phyloP scores from a whole-genome alignment of 2,113 vertebrate genomes.

The Solea senegalensis region DNA sequence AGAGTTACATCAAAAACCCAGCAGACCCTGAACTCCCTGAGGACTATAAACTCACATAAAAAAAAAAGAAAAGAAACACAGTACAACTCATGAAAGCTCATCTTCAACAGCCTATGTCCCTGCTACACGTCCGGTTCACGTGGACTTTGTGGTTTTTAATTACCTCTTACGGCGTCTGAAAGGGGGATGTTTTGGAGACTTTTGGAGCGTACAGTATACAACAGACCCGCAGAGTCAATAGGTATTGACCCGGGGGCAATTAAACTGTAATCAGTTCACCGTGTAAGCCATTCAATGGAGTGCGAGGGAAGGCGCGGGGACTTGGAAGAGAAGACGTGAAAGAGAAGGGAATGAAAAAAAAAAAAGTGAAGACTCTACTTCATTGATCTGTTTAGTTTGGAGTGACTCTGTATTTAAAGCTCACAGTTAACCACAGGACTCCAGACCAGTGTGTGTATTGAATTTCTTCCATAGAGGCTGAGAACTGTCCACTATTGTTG shows the following conservation, averaged over 20 bases:
- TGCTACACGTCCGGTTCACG: conserved; percentile 50
- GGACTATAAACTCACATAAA: conserved; percentile 57
- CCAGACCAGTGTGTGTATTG: conserved; percentile 37
- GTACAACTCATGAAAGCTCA: conserved; percentile 28
- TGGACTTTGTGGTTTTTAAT: conserved; percentile 64
- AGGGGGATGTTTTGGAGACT: conserved; percentile 42
- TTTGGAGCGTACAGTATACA: conserved; percentile 60
- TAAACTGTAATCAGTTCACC: conserved; percentile 76
- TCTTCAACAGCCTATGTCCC: conserved; percentile 49
- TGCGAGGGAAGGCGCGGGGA: conserved; percentile 30
- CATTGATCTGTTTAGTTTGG: conserved; percentile 73
- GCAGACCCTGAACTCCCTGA: conserved; percentile 69
- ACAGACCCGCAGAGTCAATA: conserved; percentile 61
- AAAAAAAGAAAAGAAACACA: conserved; percentile 17
- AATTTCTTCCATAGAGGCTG: conserved; percentile 51
- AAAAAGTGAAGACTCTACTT: conserved; percentile 37
- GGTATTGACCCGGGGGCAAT: conserved; percentile 70
- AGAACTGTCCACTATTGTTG: conserved; percentile 29
- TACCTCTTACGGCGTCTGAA: conserved; percentile 54
- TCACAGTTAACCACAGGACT: conserved; percentile 61
- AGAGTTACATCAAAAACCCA: conserved; percentile 72
- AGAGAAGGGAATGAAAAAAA: conserved; percentile 42
- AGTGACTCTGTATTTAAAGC: conserved; percentile 71
- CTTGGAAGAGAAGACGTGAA: conserved; percentile 58
- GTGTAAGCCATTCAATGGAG: conserved; percentile 70